phyloP scores from a whole-genome alignment of 2,888 invertebrate genomes.

The Agelastica alni region DNA sequence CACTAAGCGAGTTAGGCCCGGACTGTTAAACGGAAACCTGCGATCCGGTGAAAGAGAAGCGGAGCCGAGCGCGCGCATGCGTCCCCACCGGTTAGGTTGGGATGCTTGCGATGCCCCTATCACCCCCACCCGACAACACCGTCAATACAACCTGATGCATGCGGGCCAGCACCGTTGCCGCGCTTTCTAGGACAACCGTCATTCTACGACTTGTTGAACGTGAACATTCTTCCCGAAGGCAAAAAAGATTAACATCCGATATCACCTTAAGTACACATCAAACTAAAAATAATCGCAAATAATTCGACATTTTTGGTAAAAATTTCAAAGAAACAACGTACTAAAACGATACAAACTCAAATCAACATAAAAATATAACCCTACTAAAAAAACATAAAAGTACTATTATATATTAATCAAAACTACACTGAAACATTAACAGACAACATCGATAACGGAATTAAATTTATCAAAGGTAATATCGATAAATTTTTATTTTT shows the following conservation, averaged over 20 bases:
- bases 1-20: constrained; percentile 63
- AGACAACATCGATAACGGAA: no score
- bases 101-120: constrained; percentile 29
- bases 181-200: constrained; percentile 1
- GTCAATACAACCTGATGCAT: constrained; percentile 56
- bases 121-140: constrained; percentile 36
- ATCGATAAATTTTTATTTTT: no score
- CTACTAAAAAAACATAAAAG: no score
- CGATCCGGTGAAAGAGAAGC: constrained; percentile 38
- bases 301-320: no score
- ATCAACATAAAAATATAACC: no score
- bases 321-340: no score
- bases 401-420: no score
- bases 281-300: no score
- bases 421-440: no score
- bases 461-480: no score
- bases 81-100: not conserved
- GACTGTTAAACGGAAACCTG: constrained; percentile 56
- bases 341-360: no score
- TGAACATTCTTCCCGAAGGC: not conserved
- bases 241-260: not conserved
- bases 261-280: no score
- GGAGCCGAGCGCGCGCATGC: constrained; percentile 30
- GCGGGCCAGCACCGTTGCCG: constrained; percentile 40
- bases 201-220: not conserved